Evolutionary conservation across 2,888 invertebrate species (phyloP).

Genomic region (Myopa tessellatipennis): DNA sequence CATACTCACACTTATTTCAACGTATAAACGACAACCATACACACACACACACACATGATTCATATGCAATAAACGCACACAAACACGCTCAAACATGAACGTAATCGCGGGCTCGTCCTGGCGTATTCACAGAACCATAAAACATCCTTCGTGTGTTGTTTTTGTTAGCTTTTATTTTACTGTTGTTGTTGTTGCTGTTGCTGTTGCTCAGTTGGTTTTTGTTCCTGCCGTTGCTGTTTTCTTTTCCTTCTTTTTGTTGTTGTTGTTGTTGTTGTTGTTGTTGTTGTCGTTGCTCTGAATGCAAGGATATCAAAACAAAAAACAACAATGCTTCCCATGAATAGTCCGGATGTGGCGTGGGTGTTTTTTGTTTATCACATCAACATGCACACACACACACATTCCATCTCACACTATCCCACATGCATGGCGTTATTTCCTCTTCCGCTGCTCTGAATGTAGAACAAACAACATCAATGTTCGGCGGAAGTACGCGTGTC

Average conservation of each 20-base stretch:
- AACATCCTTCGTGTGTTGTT: background rate
- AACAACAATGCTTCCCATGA: too few relatives aligned
- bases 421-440: constrained; percentile 20
- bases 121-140: background rate
- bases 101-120: background rate
- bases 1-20: constrained; percentile 16
- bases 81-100: background rate
- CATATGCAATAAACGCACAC: background rate
- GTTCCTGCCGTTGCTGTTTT: background rate
- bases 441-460: constrained; percentile 28
- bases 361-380: constrained; percentile 27
- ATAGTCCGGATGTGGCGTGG: constrained; percentile 17
- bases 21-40: background rate
- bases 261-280: constrained; percentile 5
- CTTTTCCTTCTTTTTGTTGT: background rate
- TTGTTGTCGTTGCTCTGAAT: background rate
- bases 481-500: constrained; percentile 9
- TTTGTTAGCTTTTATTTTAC: background rate
- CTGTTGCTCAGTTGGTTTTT: background rate
- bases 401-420: background rate
- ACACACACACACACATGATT: constrained; percentile 18
- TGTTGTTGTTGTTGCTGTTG: constrained; percentile 16
- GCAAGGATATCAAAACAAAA: background rate
- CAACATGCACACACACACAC: constrained; percentile 14
- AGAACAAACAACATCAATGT: constrained; percentile 31